phyloP scores from a whole-genome alignment of 2,113 vertebrate genomes.

The Stercorarius parasiticus region DNA sequence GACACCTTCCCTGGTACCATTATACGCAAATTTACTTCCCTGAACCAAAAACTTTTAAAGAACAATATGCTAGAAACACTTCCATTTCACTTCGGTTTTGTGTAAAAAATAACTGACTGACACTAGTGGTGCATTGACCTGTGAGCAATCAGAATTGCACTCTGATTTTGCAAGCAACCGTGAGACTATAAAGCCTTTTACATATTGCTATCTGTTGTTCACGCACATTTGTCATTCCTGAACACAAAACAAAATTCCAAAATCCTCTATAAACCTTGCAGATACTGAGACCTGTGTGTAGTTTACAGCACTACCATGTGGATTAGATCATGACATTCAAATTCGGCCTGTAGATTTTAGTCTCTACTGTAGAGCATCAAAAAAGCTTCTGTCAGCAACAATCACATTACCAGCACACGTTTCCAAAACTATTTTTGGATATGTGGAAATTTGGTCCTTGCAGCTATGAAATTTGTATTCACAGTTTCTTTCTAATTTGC shows the following conservation, averaged over 20 bases:
- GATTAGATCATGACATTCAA: neutral
- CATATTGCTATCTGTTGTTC: neutral
- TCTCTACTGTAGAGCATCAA: neutral
- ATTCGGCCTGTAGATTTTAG: neutral
- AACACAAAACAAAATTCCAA: neutral
- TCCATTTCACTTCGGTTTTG: neutral
- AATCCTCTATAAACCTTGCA: neutral
- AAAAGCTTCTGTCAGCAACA: neutral
- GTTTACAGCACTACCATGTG: neutral
- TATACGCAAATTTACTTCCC: neutral
- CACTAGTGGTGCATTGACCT: neutral
- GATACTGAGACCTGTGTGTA: neutral
- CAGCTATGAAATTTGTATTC: neutral
- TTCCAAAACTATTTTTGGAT: neutral
- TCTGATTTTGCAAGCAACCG: neutral
- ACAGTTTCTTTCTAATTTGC: neutral
- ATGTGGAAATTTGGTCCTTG: neutral
- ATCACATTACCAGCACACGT: neutral
- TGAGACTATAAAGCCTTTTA: neutral
- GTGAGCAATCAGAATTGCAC: neutral
- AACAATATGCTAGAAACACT: neutral
- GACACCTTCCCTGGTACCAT: neutral
- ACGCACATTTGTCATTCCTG: neutral
- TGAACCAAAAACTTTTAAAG: neutral
- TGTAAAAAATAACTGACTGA: neutral